Evolutionary conservation across 2,113 vertebrate species (phyloP), one percentile per base, ranked within the genome.

Genomic region (Poicephalus gulielmi): DNA sequence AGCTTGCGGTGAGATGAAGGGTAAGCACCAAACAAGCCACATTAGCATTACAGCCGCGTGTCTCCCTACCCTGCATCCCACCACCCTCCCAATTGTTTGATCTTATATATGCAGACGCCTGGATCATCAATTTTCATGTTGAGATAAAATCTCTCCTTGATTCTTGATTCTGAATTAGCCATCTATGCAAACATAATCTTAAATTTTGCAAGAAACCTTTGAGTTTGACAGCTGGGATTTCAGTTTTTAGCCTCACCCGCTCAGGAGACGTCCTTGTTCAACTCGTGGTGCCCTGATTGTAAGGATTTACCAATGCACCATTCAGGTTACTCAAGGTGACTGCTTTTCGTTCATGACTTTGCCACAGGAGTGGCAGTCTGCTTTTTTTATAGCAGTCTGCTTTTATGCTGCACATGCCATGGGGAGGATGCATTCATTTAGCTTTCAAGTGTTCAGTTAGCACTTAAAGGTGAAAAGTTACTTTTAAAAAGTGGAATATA

Each of bases 211-310:
- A n/a, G 13, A 53, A 69, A 44, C n/a, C 24, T 46, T 60, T 49
- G 27, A 27, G 13, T n/a, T 49, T 49, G 30, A 12, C 13, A n/a
- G 27, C 12, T 83, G 41, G 24, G 22, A 74, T 57, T 84, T 85
- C 30, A n/a, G 1, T 50, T 75, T 57, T 57, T 27, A 57, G 22
- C 43, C 35, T 75, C 0, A 1, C 10, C 11, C 1, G 0, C 25
- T 17, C 28, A 37, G 35, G 53, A 75, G 16, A 27, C 31, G 30
- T 39, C 35, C 37, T 63, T 2, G 2, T 5, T 84, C 16, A 9
- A 6, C 17, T 55, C 1, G 2, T 10, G 9, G 27, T 68, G 49
- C 5, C 33, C 23, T 75, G 3, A 12, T 13, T n/a, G 27, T 13
- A 35, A 31, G 62, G 23, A 43, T 44, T 85, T 80, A 41, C 41